Conservation (phyloP, 2,888 invertebrate species). For the Alitta virens region DNA sequence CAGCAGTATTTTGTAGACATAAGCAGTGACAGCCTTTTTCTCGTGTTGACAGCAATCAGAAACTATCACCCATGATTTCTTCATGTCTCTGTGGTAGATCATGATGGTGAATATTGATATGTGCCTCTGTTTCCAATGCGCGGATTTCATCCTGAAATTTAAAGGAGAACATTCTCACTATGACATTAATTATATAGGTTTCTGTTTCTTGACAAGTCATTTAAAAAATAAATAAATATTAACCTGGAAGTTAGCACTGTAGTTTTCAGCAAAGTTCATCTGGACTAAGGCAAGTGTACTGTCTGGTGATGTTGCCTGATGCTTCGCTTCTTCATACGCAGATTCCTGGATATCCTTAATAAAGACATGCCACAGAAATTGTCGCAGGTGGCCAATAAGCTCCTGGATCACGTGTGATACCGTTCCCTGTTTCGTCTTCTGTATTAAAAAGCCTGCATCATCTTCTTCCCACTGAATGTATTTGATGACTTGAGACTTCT, state of each 20-base stretch:
- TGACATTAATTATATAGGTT: too few relatives aligned
- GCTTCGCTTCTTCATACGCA: conserved; percentile 2
- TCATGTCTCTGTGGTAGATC: conserved; percentile 9
- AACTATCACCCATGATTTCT: conserved; percentile 5
- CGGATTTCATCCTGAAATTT: too few relatives aligned
- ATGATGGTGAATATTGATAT: conserved; percentile 11
- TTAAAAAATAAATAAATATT: too few relatives aligned
- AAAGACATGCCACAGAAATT: conserved; percentile 11
- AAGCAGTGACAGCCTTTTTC: conserved; percentile 13
- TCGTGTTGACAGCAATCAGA: conserved; percentile 12
- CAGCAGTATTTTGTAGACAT: conserved; percentile 5
- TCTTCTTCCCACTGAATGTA: conserved; percentile 5
- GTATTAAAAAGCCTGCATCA: conserved; percentile 3
- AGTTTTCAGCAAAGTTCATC: conserved; percentile 18
- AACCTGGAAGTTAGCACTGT: conserved; percentile 5
- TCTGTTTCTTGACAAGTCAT: too few relatives aligned
- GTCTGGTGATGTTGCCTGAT: not conserved
- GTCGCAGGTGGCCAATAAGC: not conserved
- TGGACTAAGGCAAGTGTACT: conserved; percentile 8
- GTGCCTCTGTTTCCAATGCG: conserved; percentile 14
- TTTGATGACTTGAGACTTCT: too few relatives aligned
- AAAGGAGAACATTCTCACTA: too few relatives aligned
- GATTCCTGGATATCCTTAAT: conserved; percentile 11
- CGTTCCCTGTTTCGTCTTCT: conserved; percentile 2
- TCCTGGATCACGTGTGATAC: conserved; percentile 1